Conservation (phyloP, 1,140 invertebrate species). For the Dryas iulia region DNA sequence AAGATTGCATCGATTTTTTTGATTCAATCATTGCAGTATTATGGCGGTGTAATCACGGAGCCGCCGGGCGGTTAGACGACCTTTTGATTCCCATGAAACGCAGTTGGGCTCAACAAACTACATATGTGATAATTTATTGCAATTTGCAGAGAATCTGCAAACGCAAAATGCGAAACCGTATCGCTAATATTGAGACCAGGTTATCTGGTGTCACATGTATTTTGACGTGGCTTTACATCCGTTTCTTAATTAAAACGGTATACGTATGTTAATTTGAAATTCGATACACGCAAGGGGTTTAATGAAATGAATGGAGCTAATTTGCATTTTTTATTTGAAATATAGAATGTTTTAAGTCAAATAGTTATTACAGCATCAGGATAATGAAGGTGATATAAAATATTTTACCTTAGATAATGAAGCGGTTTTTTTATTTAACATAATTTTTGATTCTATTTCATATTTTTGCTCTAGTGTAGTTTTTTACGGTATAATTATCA, state of each 20-base stretch:
- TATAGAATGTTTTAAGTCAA: not conserved
- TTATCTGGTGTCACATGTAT: constrained; percentile 31
- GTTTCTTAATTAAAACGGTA: not conserved
- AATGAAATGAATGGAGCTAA: not conserved
- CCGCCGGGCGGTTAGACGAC: constrained; percentile 17
- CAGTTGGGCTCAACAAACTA: constrained; percentile 23
- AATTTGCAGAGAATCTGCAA: constrained; percentile 30
- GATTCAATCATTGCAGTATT: not conserved
- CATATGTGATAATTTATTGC: constrained; percentile 36
- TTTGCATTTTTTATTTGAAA: not conserved
- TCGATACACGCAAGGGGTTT: not conserved
- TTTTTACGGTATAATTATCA: too few species aligned
- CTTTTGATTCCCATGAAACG: constrained; percentile 25
- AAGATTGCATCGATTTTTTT: not conserved
- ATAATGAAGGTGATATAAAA: too few species aligned
- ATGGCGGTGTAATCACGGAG: constrained; percentile 9
- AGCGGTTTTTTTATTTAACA: too few species aligned
- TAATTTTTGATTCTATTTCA: too few species aligned
- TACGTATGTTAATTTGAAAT: not conserved
- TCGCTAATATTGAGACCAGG: constrained; percentile 28
- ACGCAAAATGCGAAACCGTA: constrained; percentile 24
- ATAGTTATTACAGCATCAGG: not conserved
- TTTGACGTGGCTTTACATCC: not conserved
- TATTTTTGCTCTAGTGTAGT: too few species aligned
- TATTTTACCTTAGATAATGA: too few species aligned